Base-by-base conservation (phyloP, 35 echinoderm and acorn worm species). In the Stichopus chloronotus region DNA sequence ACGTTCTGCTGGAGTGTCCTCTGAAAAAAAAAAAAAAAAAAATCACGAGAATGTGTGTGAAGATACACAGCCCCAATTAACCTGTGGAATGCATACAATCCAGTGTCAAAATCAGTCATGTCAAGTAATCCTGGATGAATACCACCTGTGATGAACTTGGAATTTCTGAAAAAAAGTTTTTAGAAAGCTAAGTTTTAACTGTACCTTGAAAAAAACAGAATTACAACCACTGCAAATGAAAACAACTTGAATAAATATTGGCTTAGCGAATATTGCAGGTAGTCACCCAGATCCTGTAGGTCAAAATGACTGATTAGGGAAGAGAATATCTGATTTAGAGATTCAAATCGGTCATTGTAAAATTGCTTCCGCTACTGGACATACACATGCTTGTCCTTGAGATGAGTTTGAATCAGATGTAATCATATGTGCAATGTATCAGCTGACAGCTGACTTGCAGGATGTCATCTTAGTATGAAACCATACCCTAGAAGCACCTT, bases 171-270 rank as follows among this genome's bases (percentile, higher is more conserved):
- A 57, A 43, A 92, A 92, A 53, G 21, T 53, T 58, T 81, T 92
- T 5, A 92, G 16, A 58, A 92, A 92, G 4, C 74, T 60, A 5
- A 78, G 13, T 79, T 79, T 92, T 3, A 76, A 92, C 25, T 78
- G 77, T n/a, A 76, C 90, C 76, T 79, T 92, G 58, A 92, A 60
- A 91, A 81, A 96, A 11, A 96, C 92, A 96, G 86, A 96, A 87
- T 96, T 81, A 88, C 95, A 96, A 2, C 95, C 95, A 21, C 68
- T 87, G 17, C 92, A 91, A 61, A 96, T 96, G 53, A 93, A 95
- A 2, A 95, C 5, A 7, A 92, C 54, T 25, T 96, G 78, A 4
- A 93, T 20, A 76, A 88, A 92, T 58, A 82, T 90, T 23, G 60
- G 55, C 30, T 43, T 43, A 7, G 87, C 56, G 77, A 93, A 55